These are phyloP conservation scores for Epinephelus awoara DNA, from an alignment of 2,797 vertebrate genomes.

Conservation along the genomic window DNA sequence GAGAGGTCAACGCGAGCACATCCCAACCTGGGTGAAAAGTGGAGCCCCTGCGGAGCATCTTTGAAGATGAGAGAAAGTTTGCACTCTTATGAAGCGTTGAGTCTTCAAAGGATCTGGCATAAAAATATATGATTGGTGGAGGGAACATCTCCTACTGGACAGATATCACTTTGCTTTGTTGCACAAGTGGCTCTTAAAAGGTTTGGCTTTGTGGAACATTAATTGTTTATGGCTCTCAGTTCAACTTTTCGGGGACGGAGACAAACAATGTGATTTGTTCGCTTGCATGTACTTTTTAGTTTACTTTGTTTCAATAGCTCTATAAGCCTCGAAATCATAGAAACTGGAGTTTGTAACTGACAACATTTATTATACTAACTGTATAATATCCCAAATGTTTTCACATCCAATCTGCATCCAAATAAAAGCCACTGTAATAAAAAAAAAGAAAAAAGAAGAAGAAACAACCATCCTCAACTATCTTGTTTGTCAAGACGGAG, in stretches of 20 bases:
- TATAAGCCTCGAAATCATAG: slow-evolving; percentile 3
- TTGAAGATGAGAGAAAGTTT: slow-evolving; percentile 55
- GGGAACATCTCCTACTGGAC: not conserved
- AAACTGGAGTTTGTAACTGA: not conserved
- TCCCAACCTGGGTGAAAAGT: slow-evolving; percentile 12
- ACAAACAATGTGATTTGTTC: not conserved
- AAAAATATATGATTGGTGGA: slow-evolving; percentile 7
- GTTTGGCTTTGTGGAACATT: slow-evolving; percentile 11
- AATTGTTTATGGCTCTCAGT: not conserved
- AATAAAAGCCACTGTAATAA: slow-evolving; percentile 37
- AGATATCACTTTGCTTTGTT: slow-evolving; percentile 1
- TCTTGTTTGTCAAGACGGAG: slow-evolving; percentile 43
- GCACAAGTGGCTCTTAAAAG: slow-evolving; percentile 17
- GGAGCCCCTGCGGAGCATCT: slow-evolving; percentile 26
- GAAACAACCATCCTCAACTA: slow-evolving; percentile 17
- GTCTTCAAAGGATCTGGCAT: slow-evolving; percentile 37
- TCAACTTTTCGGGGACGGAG: not conserved
- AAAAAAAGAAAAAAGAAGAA: not conserved
- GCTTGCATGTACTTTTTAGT: not conserved
- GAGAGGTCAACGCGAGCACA: slow-evolving; percentile 29
- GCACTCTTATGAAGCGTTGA: not conserved
- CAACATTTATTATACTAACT: slow-evolving; percentile 24
- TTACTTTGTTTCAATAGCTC: slow-evolving; percentile 1
- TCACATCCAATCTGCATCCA: slow-evolving; percentile 35
- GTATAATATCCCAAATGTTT: slow-evolving; percentile 10